Conservation (phyloP, 2,113 vertebrate species). For the Illadopsis cleaveri region DNA sequence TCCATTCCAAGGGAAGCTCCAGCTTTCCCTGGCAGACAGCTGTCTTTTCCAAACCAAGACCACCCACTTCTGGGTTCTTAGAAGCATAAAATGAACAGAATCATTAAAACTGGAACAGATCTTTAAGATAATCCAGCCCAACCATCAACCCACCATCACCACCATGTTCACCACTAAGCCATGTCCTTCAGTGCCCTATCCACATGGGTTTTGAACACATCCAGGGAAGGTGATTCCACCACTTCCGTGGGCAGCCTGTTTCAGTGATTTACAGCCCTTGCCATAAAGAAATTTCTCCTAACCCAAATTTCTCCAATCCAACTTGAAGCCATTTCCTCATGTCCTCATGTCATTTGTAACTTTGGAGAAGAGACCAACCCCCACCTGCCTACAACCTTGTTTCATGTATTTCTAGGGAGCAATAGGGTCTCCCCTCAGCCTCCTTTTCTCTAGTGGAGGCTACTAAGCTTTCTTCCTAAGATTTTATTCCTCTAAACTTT, state of each 20-base stretch:
- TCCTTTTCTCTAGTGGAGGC: background rate
- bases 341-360: background rate
- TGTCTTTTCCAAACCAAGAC: no score
- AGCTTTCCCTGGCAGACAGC: no score
- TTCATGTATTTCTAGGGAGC: background rate
- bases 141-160: background rate
- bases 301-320: background rate
- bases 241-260: background rate
- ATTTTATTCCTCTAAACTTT: background rate
- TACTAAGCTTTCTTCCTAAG: background rate
- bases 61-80: background rate
- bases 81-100: background rate
- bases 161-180: rapidly evolving
- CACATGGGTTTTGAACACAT: background rate
- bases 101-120: background rate
- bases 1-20: no score
- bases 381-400: no score
- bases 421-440: background rate
- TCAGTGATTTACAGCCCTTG: background rate
- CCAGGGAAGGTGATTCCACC: background rate
- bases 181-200: no score
- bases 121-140: background rate
- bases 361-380: rapidly evolving
- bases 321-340: background rate
- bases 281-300: background rate